Conservation (phyloP, 2,888 invertebrate genomes). For the Aleiodes alternator region DNA sequence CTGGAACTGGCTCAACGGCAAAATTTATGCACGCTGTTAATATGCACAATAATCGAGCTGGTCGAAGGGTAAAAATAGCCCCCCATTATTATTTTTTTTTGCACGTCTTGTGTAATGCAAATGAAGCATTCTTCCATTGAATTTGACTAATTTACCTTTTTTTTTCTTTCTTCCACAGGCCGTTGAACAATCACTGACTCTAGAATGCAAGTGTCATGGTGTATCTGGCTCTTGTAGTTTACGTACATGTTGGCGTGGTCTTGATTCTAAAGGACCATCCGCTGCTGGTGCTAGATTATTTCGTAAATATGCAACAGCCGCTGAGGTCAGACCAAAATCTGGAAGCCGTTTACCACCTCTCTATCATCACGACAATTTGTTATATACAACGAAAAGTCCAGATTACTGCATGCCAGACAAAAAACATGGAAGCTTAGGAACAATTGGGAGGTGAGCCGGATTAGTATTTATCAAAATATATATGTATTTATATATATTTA, state of each 20-base stretch:
- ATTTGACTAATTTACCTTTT: neutral
- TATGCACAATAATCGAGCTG: conserved; percentile 86
- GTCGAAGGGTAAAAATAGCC: conserved; percentile 80
- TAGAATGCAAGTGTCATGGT: conserved; percentile 90
- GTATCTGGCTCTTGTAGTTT: conserved; percentile 90
- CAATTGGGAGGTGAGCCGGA: conserved; percentile 82
- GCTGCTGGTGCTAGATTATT: conserved; percentile 78
- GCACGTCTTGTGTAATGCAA: neutral
- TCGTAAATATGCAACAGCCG: conserved; percentile 79
- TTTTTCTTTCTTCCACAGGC: conserved; percentile 71
- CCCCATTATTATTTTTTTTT: neutral
- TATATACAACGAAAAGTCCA: conserved; percentile 87
- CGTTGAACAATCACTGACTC: conserved; percentile 79
- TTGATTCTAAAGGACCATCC: conserved; percentile 77
- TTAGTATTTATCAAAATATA: conserved; percentile 36
- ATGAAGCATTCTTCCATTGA: neutral
- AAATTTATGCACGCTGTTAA: conserved; percentile 82
- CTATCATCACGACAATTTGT: conserved; percentile 79
- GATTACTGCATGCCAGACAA: conserved; percentile 88
- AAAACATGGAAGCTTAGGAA: conserved; percentile 85
- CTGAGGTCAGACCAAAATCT: conserved; percentile 75
- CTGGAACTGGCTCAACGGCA: conserved; percentile 66
- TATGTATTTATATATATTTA: neutral
- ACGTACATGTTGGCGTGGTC: conserved; percentile 87
- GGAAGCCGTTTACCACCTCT: conserved; percentile 71